These are phyloP conservation scores for Macrosiphum euphorbiae DNA, from an alignment of 2,888 invertebrate species.

Conservation along the genomic window DNA sequence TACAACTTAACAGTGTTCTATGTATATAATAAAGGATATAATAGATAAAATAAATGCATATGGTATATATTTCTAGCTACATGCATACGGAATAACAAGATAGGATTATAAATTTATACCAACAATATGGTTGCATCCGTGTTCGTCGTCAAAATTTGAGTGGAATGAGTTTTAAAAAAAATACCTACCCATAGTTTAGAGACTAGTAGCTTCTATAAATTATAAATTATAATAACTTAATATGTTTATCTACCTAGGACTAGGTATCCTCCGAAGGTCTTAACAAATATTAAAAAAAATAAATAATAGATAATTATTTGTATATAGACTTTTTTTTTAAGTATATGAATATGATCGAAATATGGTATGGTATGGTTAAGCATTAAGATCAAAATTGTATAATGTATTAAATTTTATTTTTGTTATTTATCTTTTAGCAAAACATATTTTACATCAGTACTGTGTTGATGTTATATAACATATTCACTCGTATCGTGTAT, in stretches of 20 bases:
- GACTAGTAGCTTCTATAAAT: background rate
- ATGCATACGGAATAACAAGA: background rate
- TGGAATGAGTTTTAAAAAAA: background rate
- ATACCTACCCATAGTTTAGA: background rate
- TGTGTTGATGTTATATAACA: background rate
- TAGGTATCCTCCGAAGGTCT: background rate
- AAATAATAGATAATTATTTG: no score
- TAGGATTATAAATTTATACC: background rate
- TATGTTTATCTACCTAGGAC: background rate
- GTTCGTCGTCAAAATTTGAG: background rate
- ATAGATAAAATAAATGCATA: background rate
- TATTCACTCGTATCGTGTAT: no score
- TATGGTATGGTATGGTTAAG: no score
- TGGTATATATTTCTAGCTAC: background rate
- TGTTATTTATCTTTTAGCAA: no score
- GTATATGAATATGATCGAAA: no score
- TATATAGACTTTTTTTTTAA: no score
- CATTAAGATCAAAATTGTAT: no score
- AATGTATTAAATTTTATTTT: no score
- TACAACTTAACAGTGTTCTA: background rate
- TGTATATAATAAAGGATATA: background rate
- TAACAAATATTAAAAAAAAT: no score
- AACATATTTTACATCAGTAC: background rate
- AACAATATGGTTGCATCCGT: background rate
- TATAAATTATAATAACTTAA: background rate